These are phyloP conservation scores for Rhodinocichla rosea DNA, from an alignment of 2,113 vertebrate species.

Conservation along the genomic window DNA sequence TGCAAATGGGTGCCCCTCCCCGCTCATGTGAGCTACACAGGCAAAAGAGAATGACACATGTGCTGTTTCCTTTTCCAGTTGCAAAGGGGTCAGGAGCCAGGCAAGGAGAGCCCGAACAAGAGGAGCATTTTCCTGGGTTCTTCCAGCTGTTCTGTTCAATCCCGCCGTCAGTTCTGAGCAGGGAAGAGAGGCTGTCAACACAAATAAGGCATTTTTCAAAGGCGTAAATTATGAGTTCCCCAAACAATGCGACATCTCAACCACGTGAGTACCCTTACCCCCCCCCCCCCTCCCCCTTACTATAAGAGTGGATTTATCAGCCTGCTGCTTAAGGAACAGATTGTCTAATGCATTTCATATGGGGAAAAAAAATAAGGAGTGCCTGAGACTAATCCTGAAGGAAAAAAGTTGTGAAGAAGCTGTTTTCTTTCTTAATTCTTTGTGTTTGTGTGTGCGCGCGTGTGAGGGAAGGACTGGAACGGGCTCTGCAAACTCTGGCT, in stretches of 20 bases:
- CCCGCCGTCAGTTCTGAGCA: constrained; percentile 15
- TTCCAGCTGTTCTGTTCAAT: constrained; percentile 28
- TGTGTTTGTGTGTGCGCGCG: rapidly evolving
- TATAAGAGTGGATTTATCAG: not conserved
- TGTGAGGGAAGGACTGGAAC: not conserved
- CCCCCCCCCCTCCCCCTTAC: not conserved
- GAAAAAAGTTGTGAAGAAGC: not conserved
- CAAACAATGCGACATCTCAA: constrained; percentile 18
- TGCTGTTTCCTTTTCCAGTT: constrained; percentile 72
- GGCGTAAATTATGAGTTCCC: constrained; percentile 58
- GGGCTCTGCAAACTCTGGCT: not conserved
- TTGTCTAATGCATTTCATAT: not conserved
- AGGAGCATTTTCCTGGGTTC: constrained; percentile 60
- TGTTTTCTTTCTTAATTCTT: constrained; percentile 2
- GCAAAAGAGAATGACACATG: constrained; percentile 68
- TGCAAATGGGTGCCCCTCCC: constrained; percentile 73
- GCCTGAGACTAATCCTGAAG: not conserved
- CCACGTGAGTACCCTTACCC: constrained; percentile 67
- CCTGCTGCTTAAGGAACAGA: not conserved
- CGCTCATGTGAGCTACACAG: constrained; percentile 66
- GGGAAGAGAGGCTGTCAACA: constrained; percentile 13
- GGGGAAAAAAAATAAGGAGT: not conserved
- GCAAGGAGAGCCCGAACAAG: constrained; percentile 51
- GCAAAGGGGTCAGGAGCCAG: constrained; percentile 59
- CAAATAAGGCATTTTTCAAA: constrained; percentile 50